Base-by-base conservation (phyloP, 2,113 vertebrate species). In the Tachysurus vachellii region DNA sequence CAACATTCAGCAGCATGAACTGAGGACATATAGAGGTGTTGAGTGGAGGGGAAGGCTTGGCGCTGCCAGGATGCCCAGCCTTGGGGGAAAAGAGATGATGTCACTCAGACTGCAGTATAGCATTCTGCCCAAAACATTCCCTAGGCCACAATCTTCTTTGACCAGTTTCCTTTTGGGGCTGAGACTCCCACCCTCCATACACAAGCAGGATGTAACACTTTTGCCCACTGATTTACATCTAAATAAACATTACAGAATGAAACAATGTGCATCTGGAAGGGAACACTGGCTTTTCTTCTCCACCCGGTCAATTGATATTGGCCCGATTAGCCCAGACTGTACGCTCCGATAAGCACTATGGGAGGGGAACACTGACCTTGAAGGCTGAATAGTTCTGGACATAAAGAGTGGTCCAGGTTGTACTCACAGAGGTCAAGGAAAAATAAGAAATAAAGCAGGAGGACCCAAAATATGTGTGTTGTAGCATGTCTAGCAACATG, bases 181-280 rank as follows among this genome's bases (percentile, higher is more conserved):
- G 75, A 87, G 88, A 93, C 90, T 91, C 89, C 94, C 94, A 89
- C 88, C 93, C 94, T 93, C 94, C 91, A 93, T 94, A 95, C 95
- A 96, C 95, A 94, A 94, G 95, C 96, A 97, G 97, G 97, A 97
- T 95, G 94, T 96, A 96, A 96, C 95, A 97, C 96, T 96, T 96
- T 95, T 95, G 95, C 94, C 90, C 94, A 94, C 96, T 95, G 96
- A 97, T 97, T 96, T 96, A 96, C 95, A 96, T 97, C 96, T 96
- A 96, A 97, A 96, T 96, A 97, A 97, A 97, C 96, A 96, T 93
- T 80, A 91, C 91, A 91, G 96, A 95, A 95, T 96, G 92, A 96
- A 97, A 97, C 97, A 98, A 97, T 97, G 95, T 95, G 94, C 89
- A 89, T 95, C 95, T 95, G 93, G 94, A 96, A 96, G 95, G 93